Evolutionary conservation across 2,113 vertebrate genomes (phyloP), one percentile per base, ranked within the genome.

Genomic region (Numida meleagris): DNA sequence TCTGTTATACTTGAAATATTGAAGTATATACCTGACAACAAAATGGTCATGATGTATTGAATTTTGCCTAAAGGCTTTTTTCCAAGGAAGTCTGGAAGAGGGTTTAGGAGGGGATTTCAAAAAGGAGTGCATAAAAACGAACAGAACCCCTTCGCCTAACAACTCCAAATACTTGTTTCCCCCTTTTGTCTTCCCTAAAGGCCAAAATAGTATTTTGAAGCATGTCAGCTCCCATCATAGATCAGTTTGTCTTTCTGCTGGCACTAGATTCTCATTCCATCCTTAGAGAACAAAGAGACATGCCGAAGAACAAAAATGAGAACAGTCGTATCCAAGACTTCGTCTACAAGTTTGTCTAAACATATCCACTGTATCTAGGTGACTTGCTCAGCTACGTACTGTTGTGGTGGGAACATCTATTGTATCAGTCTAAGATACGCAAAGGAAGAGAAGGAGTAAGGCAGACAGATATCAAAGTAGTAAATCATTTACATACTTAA

Each of bases 171-270:
- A 53, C 57, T 96, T 92, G 17, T 71, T 92, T 92, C 93, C 84
- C 65, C 68, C 48, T 93, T 95, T 94, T 90, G 90, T 94, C 86
- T 94, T 93, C 73, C 89, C 48, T 82, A 57, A 91, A 94, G 82
- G 89, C 92, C 76, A 87, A 78, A 91, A 88, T 81, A 94, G 85
- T 93, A 53, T 90, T 94, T 96, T 88, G 90, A 92, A 95, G 72
- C 57, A 8, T 88, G 87, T 89, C 36, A 89, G 84, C 70, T 93
- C 85, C 61, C 63, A 45, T 90, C 75, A 38, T 86, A 93, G 84
- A 94, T 94, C 89, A 93, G 72, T 89, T 97, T 95, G 73, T 96
- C 92, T 94, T 96, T 96, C 89, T 72, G 51, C 89, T 97, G 96
- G 95, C 95, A 90, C 78, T 91, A 70, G 61, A 75, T 38, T 93